phyloP scores from a whole-genome alignment of 2,113 vertebrate genomes.

The Bubo blakistoni region DNA sequence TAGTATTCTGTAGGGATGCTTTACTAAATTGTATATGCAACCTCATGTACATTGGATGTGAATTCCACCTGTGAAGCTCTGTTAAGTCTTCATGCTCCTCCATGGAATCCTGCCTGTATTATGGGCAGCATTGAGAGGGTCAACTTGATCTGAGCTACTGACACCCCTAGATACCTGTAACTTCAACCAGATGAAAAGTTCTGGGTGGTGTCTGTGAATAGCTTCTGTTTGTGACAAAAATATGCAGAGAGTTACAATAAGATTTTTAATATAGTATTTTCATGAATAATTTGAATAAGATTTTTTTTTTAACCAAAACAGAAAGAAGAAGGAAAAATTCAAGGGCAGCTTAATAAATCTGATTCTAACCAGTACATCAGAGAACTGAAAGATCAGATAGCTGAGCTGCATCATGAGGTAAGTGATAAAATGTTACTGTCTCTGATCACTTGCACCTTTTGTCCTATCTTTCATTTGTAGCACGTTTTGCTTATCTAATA shows the following conservation, averaged over 20 bases:
- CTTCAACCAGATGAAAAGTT: neutral
- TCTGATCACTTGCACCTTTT: slow-evolving; percentile 45
- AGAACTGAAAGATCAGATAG: slow-evolving; percentile 95
- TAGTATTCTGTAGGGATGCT: neutral
- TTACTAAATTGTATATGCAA: neutral
- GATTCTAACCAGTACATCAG: slow-evolving; percentile 95
- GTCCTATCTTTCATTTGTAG: neutral
- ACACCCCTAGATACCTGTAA: neutral
- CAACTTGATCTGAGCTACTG: neutral
- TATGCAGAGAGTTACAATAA: neutral
- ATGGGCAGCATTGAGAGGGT: neutral
- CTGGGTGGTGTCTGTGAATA: neutral
- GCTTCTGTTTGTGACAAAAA: neutral
- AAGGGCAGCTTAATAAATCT: slow-evolving; percentile 95
- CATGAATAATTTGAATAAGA: neutral
- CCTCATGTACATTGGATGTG: neutral
- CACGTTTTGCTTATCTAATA: neutral
- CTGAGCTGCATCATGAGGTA: slow-evolving; percentile 95
- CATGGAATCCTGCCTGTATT: neutral
- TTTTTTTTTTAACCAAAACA: slow-evolving; percentile 67
- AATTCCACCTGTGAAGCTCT: neutral
- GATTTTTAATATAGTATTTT: neutral
- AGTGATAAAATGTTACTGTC: slow-evolving; percentile 59
- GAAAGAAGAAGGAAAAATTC: slow-evolving; percentile 98
- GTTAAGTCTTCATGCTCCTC: neutral